Conservation (phyloP, 2,113 vertebrate genomes). For the Boleophthalmus pectinirostris region DNA sequence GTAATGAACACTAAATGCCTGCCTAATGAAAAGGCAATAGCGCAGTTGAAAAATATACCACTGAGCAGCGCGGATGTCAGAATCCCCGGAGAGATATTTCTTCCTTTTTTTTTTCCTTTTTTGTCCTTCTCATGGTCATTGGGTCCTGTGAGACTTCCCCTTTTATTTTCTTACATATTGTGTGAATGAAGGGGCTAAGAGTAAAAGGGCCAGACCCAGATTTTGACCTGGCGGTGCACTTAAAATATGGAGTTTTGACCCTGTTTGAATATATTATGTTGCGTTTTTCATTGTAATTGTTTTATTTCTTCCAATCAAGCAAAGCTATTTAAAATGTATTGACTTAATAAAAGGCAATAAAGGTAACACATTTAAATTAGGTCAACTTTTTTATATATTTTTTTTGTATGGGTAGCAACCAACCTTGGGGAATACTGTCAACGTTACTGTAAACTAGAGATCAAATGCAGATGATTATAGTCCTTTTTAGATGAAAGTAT, state of each 20-base stretch:
- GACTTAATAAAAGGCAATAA: no score
- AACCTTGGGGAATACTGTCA: no score
- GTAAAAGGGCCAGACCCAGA: not conserved
- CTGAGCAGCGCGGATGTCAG: conserved; percentile 24
- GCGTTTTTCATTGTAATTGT: not conserved
- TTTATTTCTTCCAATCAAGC: not conserved
- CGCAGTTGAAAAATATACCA: conserved; percentile 48
- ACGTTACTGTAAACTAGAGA: no score
- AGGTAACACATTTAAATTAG: no score
- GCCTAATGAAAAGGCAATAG: conserved; percentile 66
- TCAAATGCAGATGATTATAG: no score
- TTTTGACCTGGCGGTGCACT: not conserved
- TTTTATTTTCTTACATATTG: not conserved
- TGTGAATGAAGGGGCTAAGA: not conserved
- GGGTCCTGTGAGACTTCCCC: not conserved
- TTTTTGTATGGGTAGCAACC: no score
- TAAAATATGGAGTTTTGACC: not conserved
- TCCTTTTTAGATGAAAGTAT: no score
- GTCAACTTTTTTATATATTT: no score
- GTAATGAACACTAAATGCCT: conserved; percentile 59
- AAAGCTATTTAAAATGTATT: no score
- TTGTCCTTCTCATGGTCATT: not conserved
- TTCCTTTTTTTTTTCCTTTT: not conserved
- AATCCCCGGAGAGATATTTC: conserved; percentile 17
- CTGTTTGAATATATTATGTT: not conserved